Evolutionary conservation across 2,888 invertebrate genomes (phyloP).

Genomic region (Calephelis perditalis): DNA sequence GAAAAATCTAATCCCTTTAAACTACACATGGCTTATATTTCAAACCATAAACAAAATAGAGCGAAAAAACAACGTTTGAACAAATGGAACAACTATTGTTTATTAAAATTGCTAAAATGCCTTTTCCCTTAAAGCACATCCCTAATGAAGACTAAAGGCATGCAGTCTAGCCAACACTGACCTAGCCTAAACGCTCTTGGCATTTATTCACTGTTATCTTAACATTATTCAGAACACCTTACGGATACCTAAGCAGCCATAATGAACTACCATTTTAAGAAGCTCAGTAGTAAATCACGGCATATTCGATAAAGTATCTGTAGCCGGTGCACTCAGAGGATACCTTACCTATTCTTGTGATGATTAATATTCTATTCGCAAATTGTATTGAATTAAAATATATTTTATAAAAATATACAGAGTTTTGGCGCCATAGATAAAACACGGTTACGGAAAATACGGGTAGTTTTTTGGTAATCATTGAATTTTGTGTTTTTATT

Average conservation of each 20-base stretch:
- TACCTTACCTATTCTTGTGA: slow-evolving; percentile 8
- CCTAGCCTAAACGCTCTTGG: slow-evolving; percentile 30
- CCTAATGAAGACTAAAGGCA: slow-evolving; percentile 26
- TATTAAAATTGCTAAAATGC: slow-evolving; percentile 6
- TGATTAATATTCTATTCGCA: slow-evolving; percentile 18
- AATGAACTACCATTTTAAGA: slow-evolving; percentile 35
- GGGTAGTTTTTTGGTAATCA: too few relatives aligned
- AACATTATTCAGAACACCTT: slow-evolving; percentile 35
- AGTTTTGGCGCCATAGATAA: background rate
- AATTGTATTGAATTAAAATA: slow-evolving; percentile 15
- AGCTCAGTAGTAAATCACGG: slow-evolving; percentile 31
- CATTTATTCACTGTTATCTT: slow-evolving; percentile 34
- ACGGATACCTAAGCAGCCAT: slow-evolving; percentile 34
- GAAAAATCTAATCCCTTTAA: too few relatives aligned
- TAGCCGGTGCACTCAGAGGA: slow-evolving; percentile 16
- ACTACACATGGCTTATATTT: too few relatives aligned
- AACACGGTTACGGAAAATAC: too few relatives aligned
- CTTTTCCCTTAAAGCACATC: slow-evolving; percentile 20
- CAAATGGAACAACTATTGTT: slow-evolving; percentile 5
- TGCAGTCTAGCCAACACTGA: slow-evolving; percentile 26
- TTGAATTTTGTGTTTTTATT: too few relatives aligned
- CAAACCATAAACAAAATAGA: too few relatives aligned
- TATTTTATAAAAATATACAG: background rate
- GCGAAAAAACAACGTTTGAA: background rate
- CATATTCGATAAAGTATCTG: slow-evolving; percentile 30